These are phyloP conservation scores for Chymomyza costata DNA, from an alignment of 1,140 invertebrate genomes.

Conservation along the genomic window DNA sequence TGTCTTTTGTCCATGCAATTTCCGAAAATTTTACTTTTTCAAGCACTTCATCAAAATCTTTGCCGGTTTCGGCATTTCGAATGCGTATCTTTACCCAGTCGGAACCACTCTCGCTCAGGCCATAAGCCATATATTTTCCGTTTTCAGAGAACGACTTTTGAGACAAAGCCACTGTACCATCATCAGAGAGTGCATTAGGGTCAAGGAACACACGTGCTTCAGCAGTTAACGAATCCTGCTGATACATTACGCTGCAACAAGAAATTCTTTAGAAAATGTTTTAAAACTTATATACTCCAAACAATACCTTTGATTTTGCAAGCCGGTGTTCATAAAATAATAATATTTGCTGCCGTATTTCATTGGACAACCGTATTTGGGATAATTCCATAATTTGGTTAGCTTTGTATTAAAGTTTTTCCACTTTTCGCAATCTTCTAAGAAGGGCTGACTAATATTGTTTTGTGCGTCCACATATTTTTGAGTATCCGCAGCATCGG, in stretches of 20 bases:
- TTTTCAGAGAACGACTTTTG: slow-evolving; percentile 91
- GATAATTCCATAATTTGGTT: slow-evolving; percentile 96
- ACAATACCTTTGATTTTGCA: slow-evolving; percentile 93
- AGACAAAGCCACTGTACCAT: slow-evolving; percentile 93
- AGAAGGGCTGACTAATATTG: slow-evolving; percentile 89
- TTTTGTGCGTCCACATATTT: slow-evolving; percentile 95
- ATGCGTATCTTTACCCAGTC: slow-evolving; percentile 96
- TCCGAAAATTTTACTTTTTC: slow-evolving; percentile 94
- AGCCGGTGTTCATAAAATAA: slow-evolving; percentile 95
- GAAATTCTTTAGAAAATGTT: slow-evolving; percentile 1
- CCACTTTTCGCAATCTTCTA: slow-evolving; percentile 85
- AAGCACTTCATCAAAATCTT: slow-evolving; percentile 92
- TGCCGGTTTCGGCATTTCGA: slow-evolving; percentile 84
- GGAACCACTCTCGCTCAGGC: slow-evolving; percentile 92
- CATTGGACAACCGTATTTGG: slow-evolving; percentile 93
- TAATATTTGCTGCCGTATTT: slow-evolving; percentile 92
- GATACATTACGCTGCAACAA: slow-evolving; percentile 89
- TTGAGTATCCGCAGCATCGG: slow-evolving; percentile 93
- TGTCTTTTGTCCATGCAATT: slow-evolving; percentile 96
- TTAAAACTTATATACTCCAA: not conserved
- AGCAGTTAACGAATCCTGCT: slow-evolving; percentile 87
- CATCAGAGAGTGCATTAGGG: slow-evolving; percentile 93
- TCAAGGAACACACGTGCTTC: slow-evolving; percentile 95
- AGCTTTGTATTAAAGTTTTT: slow-evolving; percentile 85
- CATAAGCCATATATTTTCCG: slow-evolving; percentile 93